Evolutionary conservation across 2,113 vertebrate genomes (phyloP).

Genomic region (Oxyura jamaicensis): DNA sequence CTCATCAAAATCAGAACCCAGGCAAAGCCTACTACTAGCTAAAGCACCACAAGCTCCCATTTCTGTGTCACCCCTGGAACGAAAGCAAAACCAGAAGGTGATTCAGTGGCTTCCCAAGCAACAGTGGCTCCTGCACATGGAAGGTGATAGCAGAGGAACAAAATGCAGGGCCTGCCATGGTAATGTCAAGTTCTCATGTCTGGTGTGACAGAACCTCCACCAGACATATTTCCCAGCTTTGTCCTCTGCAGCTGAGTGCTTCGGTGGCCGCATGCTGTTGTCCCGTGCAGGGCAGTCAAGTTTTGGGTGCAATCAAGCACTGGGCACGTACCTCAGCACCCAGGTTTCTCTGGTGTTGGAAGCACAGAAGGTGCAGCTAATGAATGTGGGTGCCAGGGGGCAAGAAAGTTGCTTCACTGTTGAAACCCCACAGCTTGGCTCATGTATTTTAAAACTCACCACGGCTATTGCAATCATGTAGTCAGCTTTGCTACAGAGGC

Average conservation of each 20-base stretch:
- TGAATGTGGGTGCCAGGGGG: background rate
- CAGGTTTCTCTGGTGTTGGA: background rate
- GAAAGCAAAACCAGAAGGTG: background rate
- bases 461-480: background rate
- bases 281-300: background rate
- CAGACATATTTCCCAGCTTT: background rate
- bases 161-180: background rate
- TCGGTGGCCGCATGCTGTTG: accelerated
- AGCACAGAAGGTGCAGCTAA: background rate
- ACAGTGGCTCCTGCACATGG: background rate
- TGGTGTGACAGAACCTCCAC: background rate
- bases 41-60: background rate
- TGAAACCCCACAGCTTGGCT: background rate
- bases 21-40: background rate
- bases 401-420: background rate
- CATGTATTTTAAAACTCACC: background rate
- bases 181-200: background rate
- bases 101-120: background rate
- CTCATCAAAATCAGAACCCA: background rate
- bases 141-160: background rate
- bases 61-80: background rate
- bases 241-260: no score
- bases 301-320: background rate
- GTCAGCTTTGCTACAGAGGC: background rate
- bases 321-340: background rate